A percentile compares a stretch with the other conserved stretches of the same genome.
Evolutionary conservation across 1,140 invertebrate species (phyloP).

Genomic region (Pantala flavescens): DNA sequence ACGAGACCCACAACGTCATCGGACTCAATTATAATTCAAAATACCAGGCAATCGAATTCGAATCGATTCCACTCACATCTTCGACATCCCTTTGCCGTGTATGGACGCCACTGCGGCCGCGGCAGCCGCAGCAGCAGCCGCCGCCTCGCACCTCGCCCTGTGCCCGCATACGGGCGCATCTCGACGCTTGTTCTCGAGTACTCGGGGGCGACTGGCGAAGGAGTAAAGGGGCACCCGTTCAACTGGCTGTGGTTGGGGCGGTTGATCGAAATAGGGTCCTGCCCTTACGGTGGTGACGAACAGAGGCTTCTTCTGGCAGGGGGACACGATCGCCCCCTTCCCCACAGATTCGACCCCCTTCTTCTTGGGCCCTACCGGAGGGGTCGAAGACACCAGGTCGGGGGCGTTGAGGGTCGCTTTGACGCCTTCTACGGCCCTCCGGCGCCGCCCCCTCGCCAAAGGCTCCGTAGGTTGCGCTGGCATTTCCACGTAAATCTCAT

Average conservation of each 20-base stretch:
- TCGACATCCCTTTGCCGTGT: not conserved
- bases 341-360: not conserved
- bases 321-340: not conserved
- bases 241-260: not conserved
- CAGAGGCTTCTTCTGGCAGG: not conserved
- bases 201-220: not conserved
- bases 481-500: not conserved
- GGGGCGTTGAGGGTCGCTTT: not conserved
- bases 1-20: too few relatives aligned
- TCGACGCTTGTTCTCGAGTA: not conserved
- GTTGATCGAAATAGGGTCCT: not conserved
- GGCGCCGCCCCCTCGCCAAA: not conserved
- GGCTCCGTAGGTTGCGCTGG: not conserved
- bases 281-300: not conserved
- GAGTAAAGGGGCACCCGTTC: not conserved
- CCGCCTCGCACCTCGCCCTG: not conserved
- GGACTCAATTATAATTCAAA: too few relatives aligned
- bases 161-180: not conserved
- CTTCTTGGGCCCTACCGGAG: not conserved
- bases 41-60: too few relatives aligned
- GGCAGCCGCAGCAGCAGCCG: not conserved
- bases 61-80: too few relatives aligned
- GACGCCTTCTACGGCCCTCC: not conserved
- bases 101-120: not conserved
- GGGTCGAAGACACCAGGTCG: not conserved